Evolutionary conservation across 92 coral and sea anemone genomes (phyloP), one percentile per base, ranked within the genome.

Genomic region (Epizoanthus stellaris): DNA sequence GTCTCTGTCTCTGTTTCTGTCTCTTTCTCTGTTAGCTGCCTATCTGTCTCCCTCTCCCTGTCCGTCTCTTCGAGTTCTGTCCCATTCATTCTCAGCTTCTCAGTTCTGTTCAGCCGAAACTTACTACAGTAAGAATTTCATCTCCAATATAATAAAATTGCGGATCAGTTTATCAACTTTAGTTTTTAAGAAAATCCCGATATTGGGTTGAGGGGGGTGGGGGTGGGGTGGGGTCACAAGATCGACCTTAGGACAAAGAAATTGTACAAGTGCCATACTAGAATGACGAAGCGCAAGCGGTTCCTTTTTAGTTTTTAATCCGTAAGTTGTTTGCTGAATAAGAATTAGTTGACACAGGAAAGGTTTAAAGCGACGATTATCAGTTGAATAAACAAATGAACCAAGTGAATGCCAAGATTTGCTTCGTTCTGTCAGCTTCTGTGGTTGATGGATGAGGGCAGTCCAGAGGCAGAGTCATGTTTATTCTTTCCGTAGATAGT

Each of bases 351-450:
- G 59, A 42, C 6, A 79, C 42, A 79, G 83, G 72, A 79, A 79
- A 63, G n/a, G 39, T 79, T 79, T 62, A 79, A 79, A 68, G 58
- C 23, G 30, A 11, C 36, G 42, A 43, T 19, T 62, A 40, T 39
- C 66, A 38, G 47, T 63, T 79, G 72, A 79, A 43, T 79, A 79
- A 79, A 79, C 83, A 79, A 45, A 79, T 63, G 61, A 79, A 23
- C 25, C 71, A 43, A 64, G 70, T 20, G 70, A 61, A 42, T 40
- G 70, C 71, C 59, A 77, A 42, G 52, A 79, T 7, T 10, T 43
- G 13, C 47, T 30, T 49, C 54, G 10, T 70, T 39, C 16, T 79
- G 83, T 62, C 83, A 79, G 23, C 61, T 70, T 39, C 16, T 79
- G 83, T 62, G 73, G 64, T 49, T 79, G 83, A 79, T 79, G 72